Conservation (phyloP, 2,113 vertebrate genomes). For the Otis tarda region DNA sequence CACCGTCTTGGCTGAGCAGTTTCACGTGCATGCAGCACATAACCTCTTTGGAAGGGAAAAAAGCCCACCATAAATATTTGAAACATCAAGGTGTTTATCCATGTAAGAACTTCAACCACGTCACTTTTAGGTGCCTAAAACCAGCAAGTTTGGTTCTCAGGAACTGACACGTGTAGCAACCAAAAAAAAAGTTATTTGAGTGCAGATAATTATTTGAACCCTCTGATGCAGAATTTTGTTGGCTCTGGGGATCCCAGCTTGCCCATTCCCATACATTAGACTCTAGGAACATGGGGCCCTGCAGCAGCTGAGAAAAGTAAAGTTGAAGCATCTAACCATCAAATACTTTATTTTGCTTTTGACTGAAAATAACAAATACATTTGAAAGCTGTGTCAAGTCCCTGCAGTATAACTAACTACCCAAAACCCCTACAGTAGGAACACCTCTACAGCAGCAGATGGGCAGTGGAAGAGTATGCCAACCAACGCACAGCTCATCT, state of each 20-base stretch:
- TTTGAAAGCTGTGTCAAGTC: neutral
- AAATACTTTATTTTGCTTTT: neutral
- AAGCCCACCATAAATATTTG: neutral
- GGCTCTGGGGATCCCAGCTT: too few relatives aligned
- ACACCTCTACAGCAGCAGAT: fast-evolving
- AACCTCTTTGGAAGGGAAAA: neutral
- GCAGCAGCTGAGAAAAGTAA: neutral
- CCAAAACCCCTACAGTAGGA: neutral
- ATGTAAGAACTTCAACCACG: neutral
- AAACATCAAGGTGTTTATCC: neutral
- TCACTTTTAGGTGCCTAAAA: neutral
- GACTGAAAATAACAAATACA: neutral
- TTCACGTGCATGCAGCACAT: neutral
- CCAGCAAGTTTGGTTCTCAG: neutral
- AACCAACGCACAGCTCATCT: neutral
- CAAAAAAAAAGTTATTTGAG: too few relatives aligned
- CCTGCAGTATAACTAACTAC: neutral
- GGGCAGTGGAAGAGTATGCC: neutral
- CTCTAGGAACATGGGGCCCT: neutral
- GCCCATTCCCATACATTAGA: neutral
- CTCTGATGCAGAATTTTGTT: fast-evolving
- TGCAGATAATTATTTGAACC: neutral
- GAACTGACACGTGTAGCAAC: neutral
- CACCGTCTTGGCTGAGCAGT: neutral
- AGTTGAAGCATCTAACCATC: neutral